These are phyloP conservation scores for Virgularia gustaviana DNA, from an alignment of 92 coral and sea anemone species.

Conservation along the genomic window DNA sequence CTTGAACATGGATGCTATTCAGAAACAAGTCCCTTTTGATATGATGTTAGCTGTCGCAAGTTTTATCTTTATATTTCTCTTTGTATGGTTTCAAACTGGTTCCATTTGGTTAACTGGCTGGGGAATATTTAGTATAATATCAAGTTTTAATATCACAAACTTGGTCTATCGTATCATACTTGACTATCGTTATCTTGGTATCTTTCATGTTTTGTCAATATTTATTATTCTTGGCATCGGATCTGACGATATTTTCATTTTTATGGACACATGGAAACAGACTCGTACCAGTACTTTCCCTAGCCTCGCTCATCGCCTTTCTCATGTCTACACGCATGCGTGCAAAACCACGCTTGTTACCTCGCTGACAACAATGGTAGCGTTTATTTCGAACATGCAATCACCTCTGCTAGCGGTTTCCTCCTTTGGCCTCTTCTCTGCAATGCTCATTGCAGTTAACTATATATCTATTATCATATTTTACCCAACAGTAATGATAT, in stretches of 20 bases:
- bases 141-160: slow-evolving; percentile 65
- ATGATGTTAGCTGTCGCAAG: slow-evolving; percentile 63
- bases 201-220: slow-evolving; percentile 66
- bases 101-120: slow-evolving; percentile 75
- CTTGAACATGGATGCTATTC: slow-evolving; percentile 45
- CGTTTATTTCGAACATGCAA: slow-evolving; percentile 56
- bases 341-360: slow-evolving; percentile 64
- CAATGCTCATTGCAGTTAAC: slow-evolving; percentile 62
- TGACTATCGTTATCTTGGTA: slow-evolving; percentile 68
- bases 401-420: slow-evolving; percentile 70
- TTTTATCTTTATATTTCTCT: slow-evolving; percentile 56
- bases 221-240: slow-evolving; percentile 71
- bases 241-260: slow-evolving; percentile 68
- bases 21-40: slow-evolving; percentile 58
- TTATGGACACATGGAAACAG: slow-evolving; percentile 66
- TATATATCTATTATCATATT: slow-evolving; percentile 61
- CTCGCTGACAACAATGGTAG: slow-evolving; percentile 69
- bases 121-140: slow-evolving; percentile 62
- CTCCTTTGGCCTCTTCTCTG: slow-evolving; percentile 66
- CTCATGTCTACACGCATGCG: slow-evolving; percentile 58
- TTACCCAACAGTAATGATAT: slow-evolving; percentile 62
- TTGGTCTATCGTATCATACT: slow-evolving; percentile 60
- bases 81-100: slow-evolving; percentile 65
- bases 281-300: slow-evolving; percentile 39
- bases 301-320: slow-evolving; percentile 48